Conservation (phyloP, 1,140 invertebrate genomes). For the Streblospio benedicti region DNA sequence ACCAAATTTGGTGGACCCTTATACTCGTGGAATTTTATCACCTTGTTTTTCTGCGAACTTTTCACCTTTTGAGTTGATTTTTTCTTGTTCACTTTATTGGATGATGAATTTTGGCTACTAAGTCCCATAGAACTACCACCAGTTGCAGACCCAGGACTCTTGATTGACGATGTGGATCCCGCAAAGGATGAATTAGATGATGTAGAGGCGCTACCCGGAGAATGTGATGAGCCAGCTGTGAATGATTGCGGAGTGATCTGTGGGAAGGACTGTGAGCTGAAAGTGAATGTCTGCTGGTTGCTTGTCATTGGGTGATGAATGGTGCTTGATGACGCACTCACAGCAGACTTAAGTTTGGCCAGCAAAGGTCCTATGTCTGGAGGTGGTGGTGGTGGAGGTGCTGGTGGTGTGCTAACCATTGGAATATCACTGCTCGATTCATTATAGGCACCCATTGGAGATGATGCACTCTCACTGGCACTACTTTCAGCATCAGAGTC, state of each 20-base stretch:
- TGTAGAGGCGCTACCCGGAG: too few relatives aligned
- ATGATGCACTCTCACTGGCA: neutral
- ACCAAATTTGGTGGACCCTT: constrained; percentile 85
- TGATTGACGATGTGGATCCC: too few relatives aligned
- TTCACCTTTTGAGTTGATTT: constrained; percentile 74
- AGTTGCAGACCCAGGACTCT: too few relatives aligned
- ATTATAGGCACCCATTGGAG: neutral
- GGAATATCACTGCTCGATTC: neutral
- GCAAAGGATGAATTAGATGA: too few relatives aligned
- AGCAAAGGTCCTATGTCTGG: constrained; percentile 18
- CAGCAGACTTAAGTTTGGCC: constrained; percentile 10
- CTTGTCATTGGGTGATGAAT: too few relatives aligned
- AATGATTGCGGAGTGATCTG: too few relatives aligned
- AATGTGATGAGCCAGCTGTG: too few relatives aligned
- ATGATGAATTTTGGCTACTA: too few relatives aligned
- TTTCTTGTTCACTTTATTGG: constrained; percentile 65
- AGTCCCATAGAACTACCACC: too few relatives aligned
- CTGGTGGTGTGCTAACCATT: neutral
- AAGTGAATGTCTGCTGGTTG: too few relatives aligned
- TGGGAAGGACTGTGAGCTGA: too few relatives aligned
- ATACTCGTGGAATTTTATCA: constrained; percentile 95
- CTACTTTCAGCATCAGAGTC: constrained; percentile 5
- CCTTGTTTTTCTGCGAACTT: constrained; percentile 59
- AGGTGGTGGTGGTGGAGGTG: constrained; percentile 10
- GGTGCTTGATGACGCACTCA: constrained; percentile 41